These are phyloP conservation scores for Prochilodus magdalenae DNA, from an alignment of 2,113 vertebrate species.

Conservation along the genomic window DNA sequence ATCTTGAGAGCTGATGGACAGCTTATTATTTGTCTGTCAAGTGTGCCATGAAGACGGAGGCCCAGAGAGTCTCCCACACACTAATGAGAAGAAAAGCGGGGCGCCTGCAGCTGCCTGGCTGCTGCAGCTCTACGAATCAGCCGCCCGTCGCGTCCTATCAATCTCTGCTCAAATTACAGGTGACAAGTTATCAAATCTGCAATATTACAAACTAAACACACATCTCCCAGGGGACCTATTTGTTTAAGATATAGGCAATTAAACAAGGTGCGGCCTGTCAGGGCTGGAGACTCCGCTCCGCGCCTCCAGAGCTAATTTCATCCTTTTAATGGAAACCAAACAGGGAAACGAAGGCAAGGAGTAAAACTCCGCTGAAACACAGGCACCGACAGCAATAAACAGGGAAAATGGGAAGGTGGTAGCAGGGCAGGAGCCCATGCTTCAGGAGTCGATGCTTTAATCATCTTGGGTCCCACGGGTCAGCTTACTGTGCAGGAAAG, in stretches of 20 bases:
- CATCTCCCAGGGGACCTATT: conserved; percentile 56
- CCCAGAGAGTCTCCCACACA: conserved; percentile 21
- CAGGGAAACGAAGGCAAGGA: background rate
- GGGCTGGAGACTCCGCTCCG: conserved; percentile 33
- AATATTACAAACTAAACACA: conserved; percentile 64
- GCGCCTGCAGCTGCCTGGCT: conserved; percentile 10
- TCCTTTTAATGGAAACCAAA: conserved; percentile 52
- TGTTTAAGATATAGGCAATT: conserved; percentile 63
- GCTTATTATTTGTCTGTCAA: conserved; percentile 58
- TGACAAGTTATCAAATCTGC: conserved; percentile 65
- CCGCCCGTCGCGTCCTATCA: conserved; percentile 53
- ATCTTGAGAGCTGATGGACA: conserved; percentile 50
- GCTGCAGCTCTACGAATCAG: conserved; percentile 32
- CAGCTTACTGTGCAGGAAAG: conserved; percentile 51
- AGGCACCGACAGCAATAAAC: conserved; percentile 46
- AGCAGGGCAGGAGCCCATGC: background rate
- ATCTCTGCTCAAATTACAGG: conserved; percentile 59
- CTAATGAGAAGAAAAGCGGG: conserved; percentile 49
- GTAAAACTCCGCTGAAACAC: conserved; percentile 31
- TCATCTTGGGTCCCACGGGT: conserved; percentile 54
- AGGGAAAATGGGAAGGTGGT: conserved; percentile 19
- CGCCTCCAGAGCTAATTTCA: conserved; percentile 56
- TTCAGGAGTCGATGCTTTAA: conserved; percentile 50
- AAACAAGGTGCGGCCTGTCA: conserved; percentile 57
- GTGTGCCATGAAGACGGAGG: conserved; percentile 29